These are phyloP conservation scores for Limnephilus marmoratus DNA, from an alignment of 2,888 invertebrate genomes.

Conservation along the genomic window DNA sequence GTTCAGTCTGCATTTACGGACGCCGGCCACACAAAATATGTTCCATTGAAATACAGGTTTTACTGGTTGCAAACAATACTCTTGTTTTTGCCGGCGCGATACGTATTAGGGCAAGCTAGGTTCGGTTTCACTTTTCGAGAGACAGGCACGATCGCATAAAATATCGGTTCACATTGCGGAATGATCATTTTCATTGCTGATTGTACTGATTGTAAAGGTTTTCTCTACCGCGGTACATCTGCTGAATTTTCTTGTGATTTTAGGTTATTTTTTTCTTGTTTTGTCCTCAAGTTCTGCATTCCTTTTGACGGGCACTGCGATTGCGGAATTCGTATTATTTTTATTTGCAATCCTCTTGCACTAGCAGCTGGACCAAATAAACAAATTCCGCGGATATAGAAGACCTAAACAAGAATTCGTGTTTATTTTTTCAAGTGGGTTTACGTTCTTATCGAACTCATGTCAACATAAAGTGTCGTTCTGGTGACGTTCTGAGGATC, in stretches of 20 bases:
- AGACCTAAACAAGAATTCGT: background rate
- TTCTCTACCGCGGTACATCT: background rate
- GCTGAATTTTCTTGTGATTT: background rate
- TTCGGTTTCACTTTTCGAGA: slow-evolving; percentile 39
- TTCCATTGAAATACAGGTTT: slow-evolving; percentile 17
- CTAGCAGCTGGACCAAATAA: background rate
- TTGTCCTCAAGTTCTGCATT: background rate
- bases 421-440: background rate
- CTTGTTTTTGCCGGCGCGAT: slow-evolving; percentile 14
- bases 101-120: slow-evolving; percentile 27
- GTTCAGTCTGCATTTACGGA: background rate
- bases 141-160: slow-evolving; percentile 23
- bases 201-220: background rate
- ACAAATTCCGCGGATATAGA: background rate
- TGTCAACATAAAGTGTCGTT: background rate
- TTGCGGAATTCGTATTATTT: background rate
- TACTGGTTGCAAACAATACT: slow-evolving; percentile 45
- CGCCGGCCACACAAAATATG: background rate
- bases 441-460: background rate
- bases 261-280: background rate
- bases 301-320: background rate
- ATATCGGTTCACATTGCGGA: background rate
- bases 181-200: background rate
- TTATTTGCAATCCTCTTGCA: background rate
- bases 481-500: background rate